Base-by-base conservation (phyloP, 35 echinoderm and acorn worm species). In the Lytechinus pictus region DNA sequence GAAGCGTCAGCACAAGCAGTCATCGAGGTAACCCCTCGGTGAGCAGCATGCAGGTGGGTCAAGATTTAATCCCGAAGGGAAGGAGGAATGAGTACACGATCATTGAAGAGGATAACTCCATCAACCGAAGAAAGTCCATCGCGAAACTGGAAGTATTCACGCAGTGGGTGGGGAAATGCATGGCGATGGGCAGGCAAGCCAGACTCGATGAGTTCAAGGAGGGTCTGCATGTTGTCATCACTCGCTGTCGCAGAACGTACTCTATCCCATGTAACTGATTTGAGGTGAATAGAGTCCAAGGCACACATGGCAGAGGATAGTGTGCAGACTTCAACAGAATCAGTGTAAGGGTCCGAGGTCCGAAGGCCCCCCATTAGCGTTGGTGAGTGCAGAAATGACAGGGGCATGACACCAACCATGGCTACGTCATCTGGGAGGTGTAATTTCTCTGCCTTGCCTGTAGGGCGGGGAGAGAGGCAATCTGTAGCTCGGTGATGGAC, bases 81-180 rank as follows among this genome's bases (percentile, higher is more conserved):
- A 19, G 96, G 52, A 53, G 95, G 96, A 27, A 96, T 96, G 54
- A 97, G 61, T 12, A 97, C 96, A 66, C 92, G 93, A 21, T 94
- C 95, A 14, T 95, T 95, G 94, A 86, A 95, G 10, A 97, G 57
- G 3, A 92, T 33, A 2, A 97, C 95, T 4, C 97, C 92, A 57
- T 97, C 92, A 27, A 96, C 54, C n/a, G 24, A 94, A 54, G 55
- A 86, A 14, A 95, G 92, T 91, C 87, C 86, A 27, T 95, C 61
- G 5, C 86, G 52, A 33, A 89, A 95, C 11, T 97, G 53, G 96
- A 92, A 91, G 52, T 95, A 97, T 27, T 92, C 71, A 28, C 52
- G 57, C 28, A 97, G 95, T 9, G 86, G 28, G 9, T 95, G 61
- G 9, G 95, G 95, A 52, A 95, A 94, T 52, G 95, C 71, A 66